These are phyloP conservation scores for Eulemur rubriventer DNA, from an alignment of 2,797 vertebrate genomes.

Conservation along the genomic window DNA sequence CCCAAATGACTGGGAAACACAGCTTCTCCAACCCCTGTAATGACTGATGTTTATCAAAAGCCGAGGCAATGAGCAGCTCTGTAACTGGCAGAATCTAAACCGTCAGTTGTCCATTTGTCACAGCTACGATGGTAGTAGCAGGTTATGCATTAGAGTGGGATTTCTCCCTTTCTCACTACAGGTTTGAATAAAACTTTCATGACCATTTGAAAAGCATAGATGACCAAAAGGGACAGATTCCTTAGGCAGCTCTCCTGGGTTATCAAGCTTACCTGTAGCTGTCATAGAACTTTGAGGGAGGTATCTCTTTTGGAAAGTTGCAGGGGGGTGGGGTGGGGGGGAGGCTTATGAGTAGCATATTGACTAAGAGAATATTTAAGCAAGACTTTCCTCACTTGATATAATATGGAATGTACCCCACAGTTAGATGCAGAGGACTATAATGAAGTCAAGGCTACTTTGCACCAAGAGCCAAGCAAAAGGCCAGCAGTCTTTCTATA, in stretches of 20 bases:
- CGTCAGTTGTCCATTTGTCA: conserved; percentile 17
- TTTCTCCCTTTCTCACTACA: conserved; percentile 11
- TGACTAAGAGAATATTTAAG: conserved; percentile 5
- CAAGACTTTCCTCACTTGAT: not conserved
- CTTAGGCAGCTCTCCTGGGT: not conserved
- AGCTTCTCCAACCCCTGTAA: conserved; percentile 55
- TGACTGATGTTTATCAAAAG: conserved; percentile 47
- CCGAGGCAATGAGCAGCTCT: not conserved
- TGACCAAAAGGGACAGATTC: not conserved
- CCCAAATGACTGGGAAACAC: conserved; percentile 70
- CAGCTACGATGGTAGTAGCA: not conserved
- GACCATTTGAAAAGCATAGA: not conserved
- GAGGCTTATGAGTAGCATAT: not conserved
- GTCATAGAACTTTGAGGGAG: not conserved
- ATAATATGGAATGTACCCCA: not conserved
- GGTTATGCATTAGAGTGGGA: not conserved
- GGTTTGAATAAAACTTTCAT: conserved; percentile 54
- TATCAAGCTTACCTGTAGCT: not conserved
- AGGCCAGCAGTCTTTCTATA: not conserved
- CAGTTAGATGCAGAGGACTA: not conserved
- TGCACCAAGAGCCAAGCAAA: not conserved
- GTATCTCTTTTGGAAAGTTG: not conserved
- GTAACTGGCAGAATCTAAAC: conserved; percentile 36
- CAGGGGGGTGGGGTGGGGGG: not conserved
- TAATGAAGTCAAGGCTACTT: not conserved